Conservation (phyloP, 2,113 vertebrate genomes). For the Oceanodroma tethys region DNA sequence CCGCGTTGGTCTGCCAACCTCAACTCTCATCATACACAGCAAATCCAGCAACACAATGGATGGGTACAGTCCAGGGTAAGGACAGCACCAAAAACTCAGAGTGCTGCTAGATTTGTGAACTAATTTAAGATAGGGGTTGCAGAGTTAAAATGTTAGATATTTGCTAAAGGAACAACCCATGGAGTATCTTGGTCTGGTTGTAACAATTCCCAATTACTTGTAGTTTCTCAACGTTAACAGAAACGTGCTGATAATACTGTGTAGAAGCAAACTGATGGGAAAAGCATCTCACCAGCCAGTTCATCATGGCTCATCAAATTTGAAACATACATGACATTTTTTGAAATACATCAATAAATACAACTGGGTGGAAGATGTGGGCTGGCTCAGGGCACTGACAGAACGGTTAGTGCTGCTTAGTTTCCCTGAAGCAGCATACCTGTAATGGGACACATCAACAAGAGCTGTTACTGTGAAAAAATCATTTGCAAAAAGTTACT, state of each 20-base stretch:
- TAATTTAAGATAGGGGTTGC: background rate
- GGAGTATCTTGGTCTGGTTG: background rate
- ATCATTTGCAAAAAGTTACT: background rate
- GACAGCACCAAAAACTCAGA: background rate
- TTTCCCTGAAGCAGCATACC: background rate
- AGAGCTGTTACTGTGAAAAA: background rate
- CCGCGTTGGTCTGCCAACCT: background rate
- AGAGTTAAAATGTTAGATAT: background rate
- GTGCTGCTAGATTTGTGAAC: background rate
- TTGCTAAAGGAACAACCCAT: background rate
- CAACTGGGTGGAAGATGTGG: background rate
- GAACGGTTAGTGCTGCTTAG: background rate
- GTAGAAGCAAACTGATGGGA: background rate
- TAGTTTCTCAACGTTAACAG: background rate
- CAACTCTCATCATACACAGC: background rate
- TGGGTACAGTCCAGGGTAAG: background rate
- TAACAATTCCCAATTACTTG: background rate
- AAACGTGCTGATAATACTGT: background rate
- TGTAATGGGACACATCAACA: background rate
- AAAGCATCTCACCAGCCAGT: background rate
- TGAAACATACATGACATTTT: background rate
- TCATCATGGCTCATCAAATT: background rate
- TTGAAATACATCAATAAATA: background rate
- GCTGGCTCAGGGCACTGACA: background rate
- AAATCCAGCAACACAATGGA: background rate